Base-by-base conservation (phyloP, 2,888 invertebrate genomes). In the Himalopsyche kuldschensis region DNA sequence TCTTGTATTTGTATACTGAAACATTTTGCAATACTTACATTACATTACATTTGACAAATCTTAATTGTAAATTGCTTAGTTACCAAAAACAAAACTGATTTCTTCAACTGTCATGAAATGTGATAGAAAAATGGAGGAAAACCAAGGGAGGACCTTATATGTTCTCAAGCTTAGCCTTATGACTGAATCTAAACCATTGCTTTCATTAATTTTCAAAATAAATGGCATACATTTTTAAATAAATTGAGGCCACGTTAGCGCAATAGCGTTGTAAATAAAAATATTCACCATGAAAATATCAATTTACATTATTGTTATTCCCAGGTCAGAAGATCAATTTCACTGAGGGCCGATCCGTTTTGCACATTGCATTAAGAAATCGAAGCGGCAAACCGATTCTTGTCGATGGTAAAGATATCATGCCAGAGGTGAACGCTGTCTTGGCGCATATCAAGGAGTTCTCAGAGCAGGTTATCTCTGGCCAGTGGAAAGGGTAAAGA, bases 361-460 rank as follows among this genome's bases (percentile, higher is more conserved):
- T 99, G 10, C 99, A 99, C 89, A 93, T 96, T 24, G 99, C 99
- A 3, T 93, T 99, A 75, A 94, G 99, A 81, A 98, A 99, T 90
- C 93, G 97, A 78, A 91, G 93, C 85, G 96, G 96, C 89, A 91
- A 90, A 10, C 95, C 97, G 0, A 96, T 99, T 87, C 86, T 95
- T 24, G 95, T 99, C 3, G 95, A 97, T 89, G 96, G 96, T 4
- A 93, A 95, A 89, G 97, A 99, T 92, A 97, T 99, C 0, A 97
- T 96, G 93, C 96, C 97, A 0, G 97, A 96, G 87, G 97, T 99
- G 0, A 97, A 97, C 87, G 94, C 94, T 3, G 99, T 99, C 3
- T 91, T 99, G 41, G 92, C 93, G 0, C 99, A 99, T 88, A 99
- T 99, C 97, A 96, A 97, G 89, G 94, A 95, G 88, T 99, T 99